phyloP scores from a whole-genome alignment of 2,113 vertebrate species.

The Bostrychus sinensis region DNA sequence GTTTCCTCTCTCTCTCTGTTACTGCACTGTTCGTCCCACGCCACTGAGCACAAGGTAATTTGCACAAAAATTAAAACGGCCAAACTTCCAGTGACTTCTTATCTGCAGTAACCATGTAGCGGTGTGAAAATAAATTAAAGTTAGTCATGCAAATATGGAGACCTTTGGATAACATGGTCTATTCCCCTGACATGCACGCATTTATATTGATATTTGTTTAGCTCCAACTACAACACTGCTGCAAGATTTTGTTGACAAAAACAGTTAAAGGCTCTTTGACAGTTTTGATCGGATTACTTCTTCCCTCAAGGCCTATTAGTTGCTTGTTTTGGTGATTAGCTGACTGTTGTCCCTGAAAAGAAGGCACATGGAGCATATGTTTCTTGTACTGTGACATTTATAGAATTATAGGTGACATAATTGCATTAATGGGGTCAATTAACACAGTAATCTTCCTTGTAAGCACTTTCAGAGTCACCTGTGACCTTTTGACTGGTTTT shows the following conservation, averaged over 20 bases:
- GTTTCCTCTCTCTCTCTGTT: constrained; percentile 13
- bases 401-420: neutral
- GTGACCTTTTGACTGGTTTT: neutral
- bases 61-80: constrained; percentile 15
- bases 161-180: neutral
- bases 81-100: constrained; percentile 19
- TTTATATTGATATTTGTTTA: neutral
- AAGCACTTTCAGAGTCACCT: neutral
- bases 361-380: constrained; percentile 2
- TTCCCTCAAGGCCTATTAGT: constrained; percentile 15
- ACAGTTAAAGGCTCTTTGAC: neutral
- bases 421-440: neutral
- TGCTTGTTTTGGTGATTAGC: constrained; percentile 23
- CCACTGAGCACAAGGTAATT: neutral
- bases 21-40: neutral
- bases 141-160: constrained; percentile 2
- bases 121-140: constrained; percentile 8
- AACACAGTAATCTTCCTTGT: neutral
- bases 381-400: neutral
- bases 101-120: neutral
- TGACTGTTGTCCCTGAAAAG: neutral
- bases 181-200: neutral
- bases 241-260: neutral
- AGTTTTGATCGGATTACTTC: constrained; percentile 21
- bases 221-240: neutral